Conservation (phyloP, 2,113 vertebrate genomes). For the Azemiops feae region DNA sequence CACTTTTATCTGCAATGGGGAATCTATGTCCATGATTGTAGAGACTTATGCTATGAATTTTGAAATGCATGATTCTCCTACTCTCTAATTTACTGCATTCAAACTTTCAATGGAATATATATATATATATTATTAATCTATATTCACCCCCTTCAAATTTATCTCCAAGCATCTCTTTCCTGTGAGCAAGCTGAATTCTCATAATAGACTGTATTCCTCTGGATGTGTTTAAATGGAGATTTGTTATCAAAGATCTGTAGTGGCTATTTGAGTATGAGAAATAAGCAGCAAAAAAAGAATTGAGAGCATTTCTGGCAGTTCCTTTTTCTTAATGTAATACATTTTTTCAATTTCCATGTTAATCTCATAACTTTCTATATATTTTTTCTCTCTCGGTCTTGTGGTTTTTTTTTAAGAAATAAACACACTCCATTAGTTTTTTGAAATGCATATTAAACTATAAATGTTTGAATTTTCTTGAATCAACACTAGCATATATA, state of each 20-base stretch:
- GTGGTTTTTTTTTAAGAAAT: slow-evolving; percentile 8
- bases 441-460: slow-evolving; percentile 1
- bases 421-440: slow-evolving; percentile 15
- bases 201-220: slow-evolving; percentile 44
- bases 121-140: not conserved
- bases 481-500: not conserved
- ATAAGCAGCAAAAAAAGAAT: slow-evolving; percentile 50
- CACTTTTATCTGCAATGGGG: not conserved
- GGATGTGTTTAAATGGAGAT: slow-evolving; percentile 61
- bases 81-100: slow-evolving; percentile 34
- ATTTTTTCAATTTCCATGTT: slow-evolving; percentile 21
- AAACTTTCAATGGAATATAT: slow-evolving; percentile 40
- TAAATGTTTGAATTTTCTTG: not conserved
- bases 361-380: slow-evolving; percentile 35
- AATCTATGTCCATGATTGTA: not conserved
- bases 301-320: slow-evolving; percentile 7
- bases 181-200: slow-evolving; percentile 33
- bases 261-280: slow-evolving; percentile 50
- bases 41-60: not conserved
- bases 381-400: not conserved
- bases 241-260: slow-evolving; percentile 58
- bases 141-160: slow-evolving; percentile 33
- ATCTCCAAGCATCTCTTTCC: slow-evolving; percentile 33
- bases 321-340: slow-evolving; percentile 41
- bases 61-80: slow-evolving; percentile 4